These are phyloP conservation scores for Trematomus loennbergii DNA, from an alignment of 2,113 vertebrate genomes.

Conservation along the genomic window DNA sequence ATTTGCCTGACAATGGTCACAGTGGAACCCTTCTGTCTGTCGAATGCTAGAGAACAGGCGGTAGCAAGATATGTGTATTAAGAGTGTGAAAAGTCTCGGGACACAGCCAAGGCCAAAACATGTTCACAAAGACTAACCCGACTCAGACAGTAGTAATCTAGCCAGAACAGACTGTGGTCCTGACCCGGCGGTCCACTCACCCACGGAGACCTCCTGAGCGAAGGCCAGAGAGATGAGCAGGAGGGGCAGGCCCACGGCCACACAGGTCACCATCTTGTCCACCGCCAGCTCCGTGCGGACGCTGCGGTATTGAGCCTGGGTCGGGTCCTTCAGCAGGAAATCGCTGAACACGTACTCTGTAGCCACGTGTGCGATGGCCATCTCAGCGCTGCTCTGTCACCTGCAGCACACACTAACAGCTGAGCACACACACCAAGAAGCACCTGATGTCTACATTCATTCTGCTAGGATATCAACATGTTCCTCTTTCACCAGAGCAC, in stretches of 20 bases:
- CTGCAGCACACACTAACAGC: neutral
- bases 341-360: constrained; percentile 95
- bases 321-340: constrained; percentile 91
- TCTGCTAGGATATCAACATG: too few relatives aligned
- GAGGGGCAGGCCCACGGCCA: constrained; percentile 91
- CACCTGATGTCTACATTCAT: neutral
- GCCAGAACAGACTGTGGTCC: neutral
- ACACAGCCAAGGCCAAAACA: too few relatives aligned
- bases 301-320: constrained; percentile 86
- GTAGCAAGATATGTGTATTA: too few relatives aligned
- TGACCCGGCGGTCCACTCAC: constrained; percentile 72
- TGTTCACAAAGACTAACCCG: too few relatives aligned
- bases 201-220: constrained; percentile 92
- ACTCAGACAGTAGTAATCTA: too few relatives aligned
- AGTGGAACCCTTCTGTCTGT: too few relatives aligned
- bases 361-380: constrained; percentile 93
- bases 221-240: constrained; percentile 94
- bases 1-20: too few relatives aligned
- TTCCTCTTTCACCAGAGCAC: too few relatives aligned
- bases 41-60: too few relatives aligned
- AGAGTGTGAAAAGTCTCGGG: too few relatives aligned
- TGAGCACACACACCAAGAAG: constrained; percentile 1
- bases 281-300: constrained; percentile 90
- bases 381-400: constrained; percentile 54
- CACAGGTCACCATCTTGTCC: constrained; percentile 93